A percentile compares a stretch with the other conserved stretches of the same genome.
Conservation (phyloP, 2,888 invertebrate genomes). For the Drosophila peninsularis region DNA sequence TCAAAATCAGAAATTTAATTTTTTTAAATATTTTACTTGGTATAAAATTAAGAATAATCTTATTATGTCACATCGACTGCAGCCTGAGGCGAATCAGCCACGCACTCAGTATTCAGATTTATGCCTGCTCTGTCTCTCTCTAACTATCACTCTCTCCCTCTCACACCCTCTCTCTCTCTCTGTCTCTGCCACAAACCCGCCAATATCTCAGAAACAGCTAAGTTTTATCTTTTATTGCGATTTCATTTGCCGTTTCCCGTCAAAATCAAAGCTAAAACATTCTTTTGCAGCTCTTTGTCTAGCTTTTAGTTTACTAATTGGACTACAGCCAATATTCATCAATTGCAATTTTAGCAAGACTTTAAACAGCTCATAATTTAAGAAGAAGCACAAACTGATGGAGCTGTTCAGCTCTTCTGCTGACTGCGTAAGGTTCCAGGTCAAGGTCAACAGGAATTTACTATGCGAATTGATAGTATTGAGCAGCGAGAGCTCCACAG, state of each 20-base stretch:
- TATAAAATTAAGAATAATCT: not conserved
- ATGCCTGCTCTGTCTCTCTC: too few relatives aligned
- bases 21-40: not conserved
- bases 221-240: constrained; percentile 21
- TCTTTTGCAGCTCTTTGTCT: constrained; percentile 3
- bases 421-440: not conserved
- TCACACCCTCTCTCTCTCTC: not conserved
- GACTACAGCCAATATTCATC: too few relatives aligned
- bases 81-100: not conserved
- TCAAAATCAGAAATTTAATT: not conserved
- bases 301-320: constrained; percentile 28
- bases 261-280: constrained; percentile 9
- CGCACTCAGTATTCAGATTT: not conserved
- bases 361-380: not conserved
- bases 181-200: not conserved
- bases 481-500: not conserved
- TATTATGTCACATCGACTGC: not conserved
- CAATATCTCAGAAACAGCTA: not conserved
- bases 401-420: not conserved
- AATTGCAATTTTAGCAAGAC: not conserved
- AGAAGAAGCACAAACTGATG: not conserved
- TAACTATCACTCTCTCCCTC: not conserved
- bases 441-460: constrained; percentile 1
- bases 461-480: not conserved
- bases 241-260: constrained; percentile 4